These are phyloP conservation scores for Grammomys surdaster DNA, from an alignment of 2,113 vertebrate species.

Conservation along the genomic window DNA sequence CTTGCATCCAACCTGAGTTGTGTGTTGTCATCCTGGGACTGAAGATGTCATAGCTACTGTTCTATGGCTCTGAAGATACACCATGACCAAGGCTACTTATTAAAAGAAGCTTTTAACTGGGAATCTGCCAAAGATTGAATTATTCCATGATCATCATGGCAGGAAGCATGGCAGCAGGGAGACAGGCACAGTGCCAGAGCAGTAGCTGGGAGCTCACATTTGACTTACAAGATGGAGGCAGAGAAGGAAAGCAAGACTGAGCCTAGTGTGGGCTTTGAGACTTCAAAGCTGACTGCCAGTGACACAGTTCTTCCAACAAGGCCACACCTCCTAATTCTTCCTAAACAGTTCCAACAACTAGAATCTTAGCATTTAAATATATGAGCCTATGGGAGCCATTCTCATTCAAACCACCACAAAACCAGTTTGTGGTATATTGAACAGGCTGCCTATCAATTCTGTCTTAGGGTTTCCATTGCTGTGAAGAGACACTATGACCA, in stretches of 20 bases:
- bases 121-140: no score
- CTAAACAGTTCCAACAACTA: neutral
- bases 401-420: neutral
- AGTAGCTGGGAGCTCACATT: neutral
- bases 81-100: neutral
- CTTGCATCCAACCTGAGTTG: neutral
- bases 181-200: neutral
- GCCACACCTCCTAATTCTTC: neutral
- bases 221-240: neutral
- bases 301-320: neutral
- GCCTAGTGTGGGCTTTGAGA: neutral
- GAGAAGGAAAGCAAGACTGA: neutral
- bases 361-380: neutral
- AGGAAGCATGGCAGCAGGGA: neutral
- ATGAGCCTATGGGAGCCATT: neutral
- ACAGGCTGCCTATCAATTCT: neutral
- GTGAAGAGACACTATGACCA: no score
- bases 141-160: neutral
- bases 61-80: neutral
- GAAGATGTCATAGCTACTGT: neutral
- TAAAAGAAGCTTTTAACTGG: neutral
- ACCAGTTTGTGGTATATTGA: neutral
- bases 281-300: neutral
- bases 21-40: neutral
- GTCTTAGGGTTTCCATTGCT: no score